Evolutionary conservation across 2,888 invertebrate species (phyloP), one percentile per base, ranked within the genome.

Genomic region (Oasisia sp.): DNA sequence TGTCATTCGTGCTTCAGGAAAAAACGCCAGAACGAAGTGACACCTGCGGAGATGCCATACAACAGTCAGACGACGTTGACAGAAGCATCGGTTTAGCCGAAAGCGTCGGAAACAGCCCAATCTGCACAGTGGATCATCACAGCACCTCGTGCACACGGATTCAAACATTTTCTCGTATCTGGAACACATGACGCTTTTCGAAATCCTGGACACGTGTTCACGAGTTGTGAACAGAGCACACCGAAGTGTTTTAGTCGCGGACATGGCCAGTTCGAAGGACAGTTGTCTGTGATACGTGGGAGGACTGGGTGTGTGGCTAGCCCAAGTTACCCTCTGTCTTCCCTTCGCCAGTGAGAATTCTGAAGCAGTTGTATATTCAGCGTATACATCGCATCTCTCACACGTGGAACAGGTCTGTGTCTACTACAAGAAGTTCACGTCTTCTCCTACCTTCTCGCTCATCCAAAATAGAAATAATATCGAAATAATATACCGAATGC

Each of bases 11-110:
- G 27, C 27, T 74, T 74, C 74, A 74, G 74, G 7, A 74, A 74
- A 74, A 74, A 74, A 74, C 74, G 74, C 74, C 74, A 74, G 74
- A 74, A 74, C 74, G 74, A 74, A 27, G 74, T 74, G 74, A n/a
- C 19, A n/a, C 74, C 74, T 4, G 27, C 74, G 27, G 27, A 27
- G 19, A 27, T 27, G n/a, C 74, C 74, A 74, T 1, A 14, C 5
- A 7, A n/a, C 27, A 74, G 74, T 27, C 74, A n/a, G 74, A 74
- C n/a, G 74, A 74, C n/a, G 5, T n/a, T 74, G 74, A 74, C 7
- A 27, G 74, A 74, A 74, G 74, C 19, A 1, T 7, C 27, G n/a
- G n/a, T 74, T n/a, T 74, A 74, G 27, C 74, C 27, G 74, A 27
- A 74, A 27, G 27, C 14, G 74, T 74, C 74, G 27, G 27, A 27